Percentiles rank a stretch among this genome's conserved stretches.
phyloP scores from a whole-genome alignment of 2,797 vertebrate species.

The Hippocampus kuda region DNA sequence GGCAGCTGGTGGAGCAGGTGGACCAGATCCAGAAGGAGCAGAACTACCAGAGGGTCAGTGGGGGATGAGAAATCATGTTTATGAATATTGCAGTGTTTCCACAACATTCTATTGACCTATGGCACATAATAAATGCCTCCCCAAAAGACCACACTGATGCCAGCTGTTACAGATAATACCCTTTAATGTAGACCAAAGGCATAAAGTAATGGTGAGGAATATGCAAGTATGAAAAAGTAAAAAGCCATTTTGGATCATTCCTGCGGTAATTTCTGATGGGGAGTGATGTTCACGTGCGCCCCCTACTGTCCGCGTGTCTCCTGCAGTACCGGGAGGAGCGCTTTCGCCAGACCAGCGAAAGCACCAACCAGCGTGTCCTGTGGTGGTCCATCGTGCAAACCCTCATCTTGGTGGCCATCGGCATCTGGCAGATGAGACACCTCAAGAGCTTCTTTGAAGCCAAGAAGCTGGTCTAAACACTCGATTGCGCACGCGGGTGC shows the following conservation, averaged over 20 bases:
- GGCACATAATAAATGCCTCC: no score
- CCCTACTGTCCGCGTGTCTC: slow-evolving; percentile 9
- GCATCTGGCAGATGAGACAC: slow-evolving; percentile 91
- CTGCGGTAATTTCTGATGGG: no score
- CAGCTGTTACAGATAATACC: no score
- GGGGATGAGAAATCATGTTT: neutral
- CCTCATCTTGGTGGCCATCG: slow-evolving; percentile 84
- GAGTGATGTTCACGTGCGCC: neutral
- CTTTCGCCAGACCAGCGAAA: slow-evolving; percentile 88
- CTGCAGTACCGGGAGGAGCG: slow-evolving; percentile 84
- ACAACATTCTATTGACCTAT: no score
- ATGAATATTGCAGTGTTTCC: no score
- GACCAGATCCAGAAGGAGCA: slow-evolving; percentile 94
- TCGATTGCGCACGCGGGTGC: slow-evolving; percentile 5
- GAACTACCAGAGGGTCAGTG: slow-evolving; percentile 83
- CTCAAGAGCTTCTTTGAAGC: slow-evolving; percentile 94
- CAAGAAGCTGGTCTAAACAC: slow-evolving; percentile 82
- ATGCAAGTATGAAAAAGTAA: no score
- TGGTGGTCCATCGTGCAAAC: slow-evolving; percentile 95
- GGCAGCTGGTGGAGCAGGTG: slow-evolving; percentile 86
- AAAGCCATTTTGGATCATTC: no score
- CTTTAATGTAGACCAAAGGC: no score
- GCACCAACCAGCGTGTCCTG: slow-evolving; percentile 86
- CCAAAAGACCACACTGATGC: no score
- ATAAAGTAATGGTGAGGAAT: no score